Evolutionary conservation across 2,888 invertebrate species (phyloP).

Genomic region (Campoplex capitator): DNA sequence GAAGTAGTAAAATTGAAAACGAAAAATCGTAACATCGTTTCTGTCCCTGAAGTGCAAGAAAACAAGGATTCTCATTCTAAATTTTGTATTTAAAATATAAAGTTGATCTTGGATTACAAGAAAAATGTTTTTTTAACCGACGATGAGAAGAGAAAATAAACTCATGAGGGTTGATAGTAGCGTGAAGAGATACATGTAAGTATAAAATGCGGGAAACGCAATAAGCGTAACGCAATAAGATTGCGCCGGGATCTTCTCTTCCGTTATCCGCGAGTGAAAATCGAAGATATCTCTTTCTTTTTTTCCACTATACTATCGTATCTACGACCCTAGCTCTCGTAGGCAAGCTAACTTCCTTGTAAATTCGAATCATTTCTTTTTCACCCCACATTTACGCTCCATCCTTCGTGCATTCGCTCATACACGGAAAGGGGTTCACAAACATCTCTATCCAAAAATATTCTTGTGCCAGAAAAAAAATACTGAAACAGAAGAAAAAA

Average conservation of each 20-base stretch:
- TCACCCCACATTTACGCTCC: slow-evolving; percentile 19
- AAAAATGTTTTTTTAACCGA: background rate
- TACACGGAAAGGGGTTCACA: background rate
- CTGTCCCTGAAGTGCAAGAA: background rate
- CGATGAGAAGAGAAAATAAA: slow-evolving; percentile 40
- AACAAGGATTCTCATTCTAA: background rate
- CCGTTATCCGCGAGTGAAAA: slow-evolving; percentile 75
- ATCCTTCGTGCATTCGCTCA: slow-evolving; percentile 19
- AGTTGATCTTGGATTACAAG: background rate
- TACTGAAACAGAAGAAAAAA: background rate
- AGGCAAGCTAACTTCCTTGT: slow-evolving; percentile 35
- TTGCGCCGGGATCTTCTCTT: slow-evolving; percentile 77
- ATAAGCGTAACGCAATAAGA: slow-evolving; percentile 81
- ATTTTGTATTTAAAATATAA: background rate
- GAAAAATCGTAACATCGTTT: background rate
- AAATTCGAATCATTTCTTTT: slow-evolving; percentile 25
- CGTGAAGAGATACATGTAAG: slow-evolving; percentile 65
- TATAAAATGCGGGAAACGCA: slow-evolving; percentile 80
- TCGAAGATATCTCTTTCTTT: slow-evolving; percentile 54
- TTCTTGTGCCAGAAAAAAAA: background rate
- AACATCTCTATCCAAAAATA: background rate
- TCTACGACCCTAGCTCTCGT: slow-evolving; percentile 30
- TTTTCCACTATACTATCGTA: slow-evolving; percentile 20
- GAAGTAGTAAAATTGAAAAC: background rate
- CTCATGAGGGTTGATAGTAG: slow-evolving; percentile 30